phyloP scores from a whole-genome alignment of 23 tunicate genomes.

The Halocynthia aurantium region DNA sequence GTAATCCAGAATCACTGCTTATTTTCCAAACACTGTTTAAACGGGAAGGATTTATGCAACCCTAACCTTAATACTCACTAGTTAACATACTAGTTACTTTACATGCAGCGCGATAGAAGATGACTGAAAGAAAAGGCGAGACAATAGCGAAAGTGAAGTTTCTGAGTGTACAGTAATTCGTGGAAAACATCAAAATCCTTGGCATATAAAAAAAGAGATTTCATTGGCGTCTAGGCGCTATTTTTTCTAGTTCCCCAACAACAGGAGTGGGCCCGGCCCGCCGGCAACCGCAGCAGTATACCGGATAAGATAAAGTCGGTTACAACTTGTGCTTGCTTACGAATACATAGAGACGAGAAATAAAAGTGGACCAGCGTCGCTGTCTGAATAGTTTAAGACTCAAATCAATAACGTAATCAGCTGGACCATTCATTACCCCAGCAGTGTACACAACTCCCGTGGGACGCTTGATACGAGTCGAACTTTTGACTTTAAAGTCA shows the following conservation, averaged over 20 bases:
- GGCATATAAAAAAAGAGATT: background rate
- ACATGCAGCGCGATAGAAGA: too few relatives aligned
- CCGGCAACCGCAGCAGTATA: slow-evolving; percentile 1
- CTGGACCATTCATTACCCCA: slow-evolving; percentile 47
- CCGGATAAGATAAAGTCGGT: background rate
- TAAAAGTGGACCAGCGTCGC: slow-evolving; percentile 56
- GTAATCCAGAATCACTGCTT: too few relatives aligned
- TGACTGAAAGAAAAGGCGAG: background rate
- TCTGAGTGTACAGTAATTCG: background rate
- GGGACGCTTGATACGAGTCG: slow-evolving; percentile 32
- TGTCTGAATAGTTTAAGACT: slow-evolving; percentile 62
- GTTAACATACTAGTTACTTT: too few relatives aligned
- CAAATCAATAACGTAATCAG: slow-evolving; percentile 69
- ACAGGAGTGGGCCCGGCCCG: background rate
- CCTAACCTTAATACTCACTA: too few relatives aligned
- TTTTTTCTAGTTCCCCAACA: background rate
- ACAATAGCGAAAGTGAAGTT: background rate
- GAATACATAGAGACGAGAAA: slow-evolving; percentile 69
- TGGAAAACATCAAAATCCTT: background rate
- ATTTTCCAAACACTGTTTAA: too few relatives aligned
- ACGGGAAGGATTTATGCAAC: too few relatives aligned
- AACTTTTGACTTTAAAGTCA: slow-evolving; percentile 43
- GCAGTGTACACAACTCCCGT: slow-evolving; percentile 75
- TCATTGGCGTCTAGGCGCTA: background rate
- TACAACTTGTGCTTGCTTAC: slow-evolving; percentile 60